These are phyloP conservation scores for Microplitis mediator DNA, from an alignment of 1,140 invertebrate genomes.

Conservation along the genomic window DNA sequence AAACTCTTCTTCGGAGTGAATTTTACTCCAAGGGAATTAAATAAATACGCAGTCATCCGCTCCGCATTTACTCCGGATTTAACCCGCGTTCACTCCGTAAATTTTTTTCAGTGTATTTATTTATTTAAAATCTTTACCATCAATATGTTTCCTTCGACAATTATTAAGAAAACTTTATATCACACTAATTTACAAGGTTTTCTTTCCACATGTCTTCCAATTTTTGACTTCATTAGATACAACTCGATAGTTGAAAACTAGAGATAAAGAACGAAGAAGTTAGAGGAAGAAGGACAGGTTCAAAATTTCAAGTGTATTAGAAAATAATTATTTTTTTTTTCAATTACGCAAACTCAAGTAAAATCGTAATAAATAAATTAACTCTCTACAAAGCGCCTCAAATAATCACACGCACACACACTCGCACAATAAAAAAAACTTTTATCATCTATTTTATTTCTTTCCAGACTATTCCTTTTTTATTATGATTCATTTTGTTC, in stretches of 20 bases:
- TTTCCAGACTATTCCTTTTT: constrained; percentile 6
- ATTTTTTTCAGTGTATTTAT: too few species aligned
- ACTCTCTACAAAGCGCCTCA: constrained; percentile 47
- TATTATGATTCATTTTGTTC: background rate
- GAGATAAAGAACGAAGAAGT: background rate
- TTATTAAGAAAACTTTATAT: too few species aligned
- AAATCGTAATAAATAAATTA: constrained; percentile 54
- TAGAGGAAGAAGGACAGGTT: constrained; percentile 31
- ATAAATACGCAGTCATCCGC: too few species aligned
- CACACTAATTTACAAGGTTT: background rate
- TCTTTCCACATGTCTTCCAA: background rate
- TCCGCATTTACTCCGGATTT: too few species aligned
- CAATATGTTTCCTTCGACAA: too few species aligned
- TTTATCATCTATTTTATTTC: background rate
- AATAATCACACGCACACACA: constrained; percentile 44
- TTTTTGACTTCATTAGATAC: too few species aligned
- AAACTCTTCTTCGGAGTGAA: too few species aligned
- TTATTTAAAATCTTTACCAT: too few species aligned
- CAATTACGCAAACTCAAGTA: too few species aligned
- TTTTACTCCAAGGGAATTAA: too few species aligned
- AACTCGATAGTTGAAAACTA: background rate
- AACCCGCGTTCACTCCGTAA: too few species aligned
- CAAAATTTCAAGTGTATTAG: background rate
- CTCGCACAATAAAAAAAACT: constrained; percentile 13
- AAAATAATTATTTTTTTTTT: background rate